Percentiles rank a stretch among this genome's conserved stretches.
These are phyloP conservation scores for Alloscopus bannaensis DNA, from an alignment of 2,888 invertebrate genomes.

Conservation along the genomic window DNA sequence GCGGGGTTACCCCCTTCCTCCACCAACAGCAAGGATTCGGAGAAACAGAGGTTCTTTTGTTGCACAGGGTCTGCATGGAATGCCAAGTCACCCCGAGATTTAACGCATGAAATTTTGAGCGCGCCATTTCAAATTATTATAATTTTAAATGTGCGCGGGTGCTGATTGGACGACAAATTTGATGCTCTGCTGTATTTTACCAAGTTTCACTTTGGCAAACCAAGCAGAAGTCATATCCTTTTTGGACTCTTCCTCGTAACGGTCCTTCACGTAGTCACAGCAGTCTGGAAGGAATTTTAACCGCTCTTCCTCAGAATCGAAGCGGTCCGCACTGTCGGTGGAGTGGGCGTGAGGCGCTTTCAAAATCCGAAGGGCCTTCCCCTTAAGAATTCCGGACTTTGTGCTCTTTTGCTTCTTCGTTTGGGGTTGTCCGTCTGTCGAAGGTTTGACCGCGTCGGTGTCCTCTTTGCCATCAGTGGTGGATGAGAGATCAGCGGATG, in stretches of 20 bases:
- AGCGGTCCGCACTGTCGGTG: not conserved
- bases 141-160: no score
- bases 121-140: not conserved
- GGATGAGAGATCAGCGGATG: no score
- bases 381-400: not conserved
- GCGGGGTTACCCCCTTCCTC: constrained; percentile 65
- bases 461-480: no score
- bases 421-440: no score
- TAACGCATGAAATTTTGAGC: no score
- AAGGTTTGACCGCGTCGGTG: no score
- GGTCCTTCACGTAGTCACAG: constrained; percentile 40
- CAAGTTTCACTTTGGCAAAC: constrained; percentile 38
- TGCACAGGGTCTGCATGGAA: constrained; percentile 22
- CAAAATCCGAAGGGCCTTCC: constrained; percentile 22
- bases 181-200: no score
- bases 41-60: constrained; percentile 59
- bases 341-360: not conserved
- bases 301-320: constrained; percentile 45
- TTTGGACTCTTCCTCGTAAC: constrained; percentile 31
- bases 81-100: no score
- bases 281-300: constrained; percentile 50
- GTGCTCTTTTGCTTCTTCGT: no score
- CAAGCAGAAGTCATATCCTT: constrained; percentile 37
- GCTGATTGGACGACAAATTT: no score
- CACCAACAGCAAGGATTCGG: constrained; percentile 68